Base-by-base conservation (phyloP, 2,888 invertebrate species). In the Neoaliturus tenellus region DNA sequence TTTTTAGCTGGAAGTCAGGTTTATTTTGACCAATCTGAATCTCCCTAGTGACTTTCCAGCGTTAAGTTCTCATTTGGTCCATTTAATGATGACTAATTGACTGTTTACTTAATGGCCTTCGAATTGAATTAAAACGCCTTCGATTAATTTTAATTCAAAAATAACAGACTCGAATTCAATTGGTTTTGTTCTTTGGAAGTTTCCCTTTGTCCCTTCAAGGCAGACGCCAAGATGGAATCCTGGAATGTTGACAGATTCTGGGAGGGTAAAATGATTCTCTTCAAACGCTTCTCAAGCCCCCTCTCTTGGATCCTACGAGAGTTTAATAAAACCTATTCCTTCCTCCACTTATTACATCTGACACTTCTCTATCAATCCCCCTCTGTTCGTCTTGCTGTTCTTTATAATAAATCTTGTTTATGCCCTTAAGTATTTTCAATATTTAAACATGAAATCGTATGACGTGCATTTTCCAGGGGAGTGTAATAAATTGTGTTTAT, bases 241-340 rank as follows among this genome's bases (percentile, higher is more conserved):
- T 23, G 10, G 51, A 51, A 51, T 51, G 51, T 44, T 44, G 44
- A 44, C 44, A 44, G 44, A 14, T 6, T 51, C 51, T 51, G 51
- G 51, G 23, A 51, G 20, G 23, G 20, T 23, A 23, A 51, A 51
- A 51, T 51, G 20, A 51, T 51, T 51, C 20, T 14, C 51, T 51
- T 20, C 5, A 23, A 51, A 23, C 23, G 2, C 12, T 2, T 44
- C 44, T 44, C 17, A 12, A 12, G 2, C 44, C 44, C 44, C 44
- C 51, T 48, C 17, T 17, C 14, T 17, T 39, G 6, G 8, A 39
- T 17, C 48, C 48, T 17, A 14, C 10, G 28, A 14, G 62, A 17
- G 62, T 62, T 62, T 62, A 62, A 62, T 62, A 62, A 25, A 62
- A 62, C 28, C 62, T 62, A 28, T 25, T 62, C 62, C 20, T 28